phyloP scores from a whole-genome alignment of 2,797 vertebrate genomes.

The Amniataba percoides region DNA sequence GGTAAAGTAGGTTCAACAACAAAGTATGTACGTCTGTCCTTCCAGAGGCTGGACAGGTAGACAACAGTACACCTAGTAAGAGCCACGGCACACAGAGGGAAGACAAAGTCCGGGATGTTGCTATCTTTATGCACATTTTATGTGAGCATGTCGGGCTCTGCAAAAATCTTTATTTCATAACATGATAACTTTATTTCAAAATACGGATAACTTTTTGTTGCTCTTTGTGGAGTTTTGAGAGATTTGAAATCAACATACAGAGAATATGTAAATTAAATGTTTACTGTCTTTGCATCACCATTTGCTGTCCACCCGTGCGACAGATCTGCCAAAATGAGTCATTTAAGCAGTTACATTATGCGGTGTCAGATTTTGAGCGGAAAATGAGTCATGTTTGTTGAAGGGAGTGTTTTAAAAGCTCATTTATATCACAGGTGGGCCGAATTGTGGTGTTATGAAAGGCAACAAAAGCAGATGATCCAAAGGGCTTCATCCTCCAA shows the following conservation, averaged over 20 bases:
- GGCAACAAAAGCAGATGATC: neutral
- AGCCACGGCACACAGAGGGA: neutral
- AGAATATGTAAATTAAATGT: neutral
- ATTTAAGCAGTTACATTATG: neutral
- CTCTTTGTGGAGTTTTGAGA: neutral
- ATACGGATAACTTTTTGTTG: neutral
- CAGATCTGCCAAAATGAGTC: neutral
- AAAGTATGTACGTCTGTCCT: neutral
- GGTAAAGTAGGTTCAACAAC: conserved; percentile 1
- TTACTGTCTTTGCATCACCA: neutral
- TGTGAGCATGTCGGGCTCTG: neutral
- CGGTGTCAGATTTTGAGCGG: neutral
- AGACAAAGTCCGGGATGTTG: neutral
- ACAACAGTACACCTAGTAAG: neutral
- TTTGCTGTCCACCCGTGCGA: neutral
- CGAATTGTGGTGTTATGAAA: neutral
- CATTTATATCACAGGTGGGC: neutral
- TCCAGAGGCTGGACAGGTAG: conserved; percentile 3
- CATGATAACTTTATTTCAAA: neutral
- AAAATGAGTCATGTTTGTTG: neutral
- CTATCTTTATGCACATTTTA: neutral
- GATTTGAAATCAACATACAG: neutral
- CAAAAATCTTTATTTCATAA: neutral
- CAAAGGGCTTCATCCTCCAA: neutral
- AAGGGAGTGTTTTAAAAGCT: neutral